These are phyloP conservation scores for Omphaloscelis lunosa DNA, from an alignment of 2,888 invertebrate genomes.

Conservation along the genomic window DNA sequence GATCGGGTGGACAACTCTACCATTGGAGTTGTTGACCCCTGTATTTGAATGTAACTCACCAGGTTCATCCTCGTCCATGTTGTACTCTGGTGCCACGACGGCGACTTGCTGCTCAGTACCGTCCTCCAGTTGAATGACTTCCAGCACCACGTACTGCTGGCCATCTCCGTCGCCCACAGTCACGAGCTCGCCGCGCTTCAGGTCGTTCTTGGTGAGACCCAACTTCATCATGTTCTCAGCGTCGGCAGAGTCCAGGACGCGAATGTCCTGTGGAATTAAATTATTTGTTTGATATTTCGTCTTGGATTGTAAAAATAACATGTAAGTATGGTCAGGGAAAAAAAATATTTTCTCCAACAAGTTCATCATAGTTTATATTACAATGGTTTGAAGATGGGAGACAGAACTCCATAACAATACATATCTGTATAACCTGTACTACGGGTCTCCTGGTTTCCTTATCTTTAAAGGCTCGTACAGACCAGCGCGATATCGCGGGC, in stretches of 20 bases:
- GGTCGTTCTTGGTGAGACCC: conserved; percentile 71
- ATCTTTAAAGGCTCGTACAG: too few relatives aligned
- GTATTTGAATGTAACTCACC: conserved; percentile 61
- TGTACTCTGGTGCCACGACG: conserved; percentile 87
- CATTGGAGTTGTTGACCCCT: too few relatives aligned
- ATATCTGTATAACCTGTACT: neutral
- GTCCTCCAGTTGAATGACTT: conserved; percentile 95
- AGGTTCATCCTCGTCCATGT: conserved; percentile 73
- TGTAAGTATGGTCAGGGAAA: neutral
- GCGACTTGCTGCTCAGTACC: conserved; percentile 91
- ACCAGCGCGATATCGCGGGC: too few relatives aligned
- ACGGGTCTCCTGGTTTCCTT: neutral
- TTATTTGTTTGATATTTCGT: neutral
- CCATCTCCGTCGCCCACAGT: conserved; percentile 89
- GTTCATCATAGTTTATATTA: neutral
- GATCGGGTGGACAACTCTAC: neutral
- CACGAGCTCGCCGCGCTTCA: conserved; percentile 81
- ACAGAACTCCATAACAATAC: neutral
- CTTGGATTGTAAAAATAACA: neutral
- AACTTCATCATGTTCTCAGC: conserved; percentile 75
- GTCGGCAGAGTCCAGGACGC: conserved; percentile 64
- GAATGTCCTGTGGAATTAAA: conserved; percentile 19
- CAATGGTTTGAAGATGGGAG: neutral
- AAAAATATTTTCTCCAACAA: neutral
- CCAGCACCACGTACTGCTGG: conserved; percentile 96